phyloP scores from a whole-genome alignment of 2,113 vertebrate genomes.

The Ageneiosus marmoratus region DNA sequence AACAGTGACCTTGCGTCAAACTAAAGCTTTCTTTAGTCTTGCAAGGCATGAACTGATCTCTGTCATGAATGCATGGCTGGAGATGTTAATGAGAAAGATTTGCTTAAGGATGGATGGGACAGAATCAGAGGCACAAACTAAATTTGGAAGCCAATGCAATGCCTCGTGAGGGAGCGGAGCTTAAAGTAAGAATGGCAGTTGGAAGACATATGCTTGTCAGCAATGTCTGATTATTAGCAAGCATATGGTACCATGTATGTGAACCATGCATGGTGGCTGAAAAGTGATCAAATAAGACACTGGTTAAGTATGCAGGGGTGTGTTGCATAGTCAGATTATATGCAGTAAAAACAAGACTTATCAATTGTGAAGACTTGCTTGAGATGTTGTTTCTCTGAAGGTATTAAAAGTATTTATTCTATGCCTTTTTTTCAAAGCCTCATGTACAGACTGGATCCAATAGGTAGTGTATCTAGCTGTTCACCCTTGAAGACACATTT shows the following conservation, averaged over 20 bases:
- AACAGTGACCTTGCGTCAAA: slow-evolving; percentile 1
- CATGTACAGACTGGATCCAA: neutral
- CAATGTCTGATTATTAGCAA: neutral
- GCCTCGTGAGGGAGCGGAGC: neutral
- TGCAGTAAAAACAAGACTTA: neutral
- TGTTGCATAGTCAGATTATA: neutral
- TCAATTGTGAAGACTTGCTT: neutral
- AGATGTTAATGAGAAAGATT: neutral
- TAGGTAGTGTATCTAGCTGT: neutral
- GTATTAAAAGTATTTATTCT: neutral
- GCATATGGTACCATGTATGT: neutral
- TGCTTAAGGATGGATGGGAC: neutral
- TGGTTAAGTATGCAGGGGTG: neutral
- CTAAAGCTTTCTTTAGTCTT: slow-evolving; percentile 13
- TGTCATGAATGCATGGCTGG: neutral
- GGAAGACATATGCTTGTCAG: neutral
- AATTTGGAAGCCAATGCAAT: neutral
- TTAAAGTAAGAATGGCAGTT: neutral
- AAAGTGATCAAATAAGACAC: neutral
- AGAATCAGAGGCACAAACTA: neutral
- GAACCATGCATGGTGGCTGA: neutral
- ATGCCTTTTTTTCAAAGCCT: neutral
- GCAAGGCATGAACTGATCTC: neutral
- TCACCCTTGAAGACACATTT: neutral
- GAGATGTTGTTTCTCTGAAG: neutral